Evolutionary conservation across 2,888 invertebrate genomes (phyloP).

Genomic region (Meta bourneti): DNA sequence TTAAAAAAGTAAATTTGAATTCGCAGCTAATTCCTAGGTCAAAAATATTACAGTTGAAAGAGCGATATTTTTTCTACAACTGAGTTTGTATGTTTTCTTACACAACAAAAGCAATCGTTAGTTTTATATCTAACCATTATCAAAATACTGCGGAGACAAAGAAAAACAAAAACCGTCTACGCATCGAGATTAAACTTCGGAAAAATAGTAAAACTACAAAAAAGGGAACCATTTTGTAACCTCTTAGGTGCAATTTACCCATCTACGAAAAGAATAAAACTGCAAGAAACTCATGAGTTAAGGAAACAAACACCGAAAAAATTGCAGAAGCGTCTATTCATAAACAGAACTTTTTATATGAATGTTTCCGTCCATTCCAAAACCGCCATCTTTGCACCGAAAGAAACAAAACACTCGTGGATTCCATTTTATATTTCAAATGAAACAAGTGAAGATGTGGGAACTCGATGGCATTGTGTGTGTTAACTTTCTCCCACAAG

Average conservation of each 20-base stretch:
- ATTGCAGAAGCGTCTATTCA: slow-evolving; percentile 35
- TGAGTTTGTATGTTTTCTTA: no score
- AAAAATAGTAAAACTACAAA: background rate
- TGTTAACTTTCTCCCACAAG: no score
- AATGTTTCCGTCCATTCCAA: background rate
- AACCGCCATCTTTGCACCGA: slow-evolving; percentile 30
- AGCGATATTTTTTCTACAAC: no score
- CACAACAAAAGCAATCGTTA: background rate
- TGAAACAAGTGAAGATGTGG: background rate
- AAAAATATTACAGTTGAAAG: no score
- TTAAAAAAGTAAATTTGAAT: no score
- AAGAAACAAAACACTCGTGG: background rate
- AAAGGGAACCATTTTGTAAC: slow-evolving; percentile 6
- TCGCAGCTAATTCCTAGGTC: no score
- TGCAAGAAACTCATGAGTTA: slow-evolving; percentile 9
- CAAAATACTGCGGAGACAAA: background rate
- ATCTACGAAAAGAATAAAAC: background rate
- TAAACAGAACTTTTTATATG: slow-evolving; percentile 17
- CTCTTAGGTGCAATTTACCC: slow-evolving; percentile 57
- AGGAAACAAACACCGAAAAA: slow-evolving; percentile 36
- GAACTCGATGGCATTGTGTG: background rate
- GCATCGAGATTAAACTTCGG: slow-evolving; percentile 34
- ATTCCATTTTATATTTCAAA: background rate
- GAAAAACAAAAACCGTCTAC: slow-evolving; percentile 34
- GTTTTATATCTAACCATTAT: background rate